These are phyloP conservation scores for Trichonephila clavata DNA, from an alignment of 1,140 invertebrate genomes.

Conservation along the genomic window DNA sequence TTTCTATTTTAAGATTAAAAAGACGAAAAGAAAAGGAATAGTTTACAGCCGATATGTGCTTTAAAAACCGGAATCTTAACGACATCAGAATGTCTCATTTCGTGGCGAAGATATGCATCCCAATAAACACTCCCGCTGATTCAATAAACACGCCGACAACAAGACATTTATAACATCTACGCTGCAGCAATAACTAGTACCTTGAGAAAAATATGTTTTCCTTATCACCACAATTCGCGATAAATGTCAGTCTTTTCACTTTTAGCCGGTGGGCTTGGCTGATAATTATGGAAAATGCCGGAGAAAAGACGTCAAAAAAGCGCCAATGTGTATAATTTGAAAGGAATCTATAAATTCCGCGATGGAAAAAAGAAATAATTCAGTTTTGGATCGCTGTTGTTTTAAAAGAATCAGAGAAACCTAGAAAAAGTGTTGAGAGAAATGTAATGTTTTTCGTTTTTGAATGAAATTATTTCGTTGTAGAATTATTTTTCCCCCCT, in stretches of 20 bases:
- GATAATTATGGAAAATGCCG: background rate
- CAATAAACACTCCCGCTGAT: background rate
- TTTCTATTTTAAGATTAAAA: too few relatives aligned
- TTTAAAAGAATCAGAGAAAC: too few relatives aligned
- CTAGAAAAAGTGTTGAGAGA: too few relatives aligned
- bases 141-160: slow-evolving; percentile 1
- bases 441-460: too few relatives aligned
- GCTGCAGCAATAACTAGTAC: background rate
- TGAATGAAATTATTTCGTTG: too few relatives aligned
- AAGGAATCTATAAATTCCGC: background rate
- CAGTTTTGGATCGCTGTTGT: too few relatives aligned
- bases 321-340: background rate
- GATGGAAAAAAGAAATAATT: background rate
- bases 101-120: background rate
- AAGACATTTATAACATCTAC: background rate
- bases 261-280: background rate
- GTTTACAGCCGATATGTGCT: background rate
- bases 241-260: background rate
- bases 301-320: slow-evolving; percentile 12
- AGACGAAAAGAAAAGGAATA: too few relatives aligned
- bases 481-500: too few relatives aligned
- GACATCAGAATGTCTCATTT: background rate
- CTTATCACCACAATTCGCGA: slow-evolving; percentile 21
- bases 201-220: background rate
- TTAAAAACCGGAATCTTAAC: background rate